Evolutionary conservation across 2,113 vertebrate genomes (phyloP).

Genomic region (Leptosomus discolor): DNA sequence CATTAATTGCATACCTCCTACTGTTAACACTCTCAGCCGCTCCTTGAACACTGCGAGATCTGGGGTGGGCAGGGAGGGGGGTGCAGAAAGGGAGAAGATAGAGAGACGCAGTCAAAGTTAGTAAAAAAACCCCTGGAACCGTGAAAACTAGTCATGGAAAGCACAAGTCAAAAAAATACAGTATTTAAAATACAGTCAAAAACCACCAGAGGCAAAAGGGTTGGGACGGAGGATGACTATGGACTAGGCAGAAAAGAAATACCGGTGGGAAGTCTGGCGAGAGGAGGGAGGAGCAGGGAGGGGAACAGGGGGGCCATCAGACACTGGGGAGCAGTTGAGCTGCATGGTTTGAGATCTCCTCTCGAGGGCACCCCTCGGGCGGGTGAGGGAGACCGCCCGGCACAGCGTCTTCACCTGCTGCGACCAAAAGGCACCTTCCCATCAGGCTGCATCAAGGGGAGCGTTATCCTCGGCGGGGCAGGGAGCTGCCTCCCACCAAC

Average conservation of each 20-base stretch:
- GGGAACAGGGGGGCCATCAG: not conserved
- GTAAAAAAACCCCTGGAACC: slow-evolving; percentile 23
- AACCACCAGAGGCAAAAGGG: not conserved
- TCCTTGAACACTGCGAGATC: slow-evolving; percentile 92
- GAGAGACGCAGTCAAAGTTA: slow-evolving; percentile 74
- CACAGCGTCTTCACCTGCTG: not conserved
- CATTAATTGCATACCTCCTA: slow-evolving; percentile 90
- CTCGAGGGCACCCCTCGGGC: not conserved
- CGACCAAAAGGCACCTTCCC: not conserved
- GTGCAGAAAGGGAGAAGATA: slow-evolving; percentile 73
- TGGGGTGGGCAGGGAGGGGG: slow-evolving; percentile 77
- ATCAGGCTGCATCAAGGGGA: not conserved
- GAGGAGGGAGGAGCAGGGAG: not conserved
- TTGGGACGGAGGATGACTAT: slow-evolving; percentile 26
- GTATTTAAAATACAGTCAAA: slow-evolving; percentile 36
- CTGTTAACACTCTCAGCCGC: slow-evolving; percentile 91
- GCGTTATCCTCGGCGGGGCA: not conserved
- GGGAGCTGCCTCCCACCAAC: not conserved
- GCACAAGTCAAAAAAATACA: slow-evolving; percentile 26
- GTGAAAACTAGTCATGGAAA: slow-evolving; percentile 21
- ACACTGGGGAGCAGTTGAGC: slow-evolving; percentile 10
- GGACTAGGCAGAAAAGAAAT: not conserved
- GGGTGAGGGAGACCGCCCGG: not conserved
- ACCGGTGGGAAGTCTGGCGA: not conserved
- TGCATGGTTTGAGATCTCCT: slow-evolving; percentile 32